Base-by-base conservation (phyloP, 2,113 vertebrate genomes). In the Mionectes macconnelli region DNA sequence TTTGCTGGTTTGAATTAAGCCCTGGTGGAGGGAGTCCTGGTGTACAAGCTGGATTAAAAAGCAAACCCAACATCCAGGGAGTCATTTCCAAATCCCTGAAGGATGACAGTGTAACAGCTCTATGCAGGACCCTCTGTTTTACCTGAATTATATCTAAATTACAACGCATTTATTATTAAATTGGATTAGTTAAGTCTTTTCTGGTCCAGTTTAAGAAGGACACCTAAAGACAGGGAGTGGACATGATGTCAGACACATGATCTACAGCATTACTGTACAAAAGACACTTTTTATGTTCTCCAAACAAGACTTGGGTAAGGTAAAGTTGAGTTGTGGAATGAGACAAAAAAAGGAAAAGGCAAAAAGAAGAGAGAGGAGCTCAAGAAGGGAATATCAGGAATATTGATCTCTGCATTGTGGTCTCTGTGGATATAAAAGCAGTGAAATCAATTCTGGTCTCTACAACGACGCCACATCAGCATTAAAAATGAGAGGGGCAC, bases 221-320 rank as follows among this genome's bases (percentile, higher is more conserved):
- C 2, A 73, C 6, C 52, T 64, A 47, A 33, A 35, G 56, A 49
- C 10, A 67, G 24, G 30, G 1, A 85, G 31, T 1, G 11, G 57
- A 59, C 27, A 2, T 0, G 30, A 9, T 1, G 3, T 5, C 75
- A 87, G n/a, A 47, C 3, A 72, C 4, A 2, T 4, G 20, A 49
- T 49, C 88, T 80, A 44, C 14, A 63, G 8, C 5, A 4, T 15
- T 14, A 27, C 5, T 31, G 25, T 2, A 56, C 42, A 40, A 60
- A 70, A 84, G 14, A 23, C 8, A 15, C 33, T 39, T 63, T 25
- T 27, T 49, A 55, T 21, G 8, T 5, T 16, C 28, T 69, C 57
- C 55, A 42, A 35, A 67, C 16, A 56, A 45, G 49, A 62, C 40
- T 28, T 39, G 31, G 42, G 8, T 21, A 42, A 89, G 25, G 8